Conservation (phyloP, 2,113 vertebrate genomes). For the Erinaceus europaeus region DNA sequence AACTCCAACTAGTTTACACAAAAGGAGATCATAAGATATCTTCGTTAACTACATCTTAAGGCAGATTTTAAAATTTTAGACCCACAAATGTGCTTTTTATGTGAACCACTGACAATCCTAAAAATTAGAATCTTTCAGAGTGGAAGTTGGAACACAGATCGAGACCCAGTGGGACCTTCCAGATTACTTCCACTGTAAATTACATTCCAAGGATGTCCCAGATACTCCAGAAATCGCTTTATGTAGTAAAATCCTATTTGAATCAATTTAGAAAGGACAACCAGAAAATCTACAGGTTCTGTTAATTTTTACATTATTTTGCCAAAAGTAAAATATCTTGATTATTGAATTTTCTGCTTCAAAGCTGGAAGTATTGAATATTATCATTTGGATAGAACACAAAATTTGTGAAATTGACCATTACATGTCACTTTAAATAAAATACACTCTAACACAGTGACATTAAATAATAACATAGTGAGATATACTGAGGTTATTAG, state of each 20-base stretch:
- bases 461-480: neutral
- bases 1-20: neutral
- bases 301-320: neutral
- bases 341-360: neutral
- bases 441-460: neutral
- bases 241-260: neutral
- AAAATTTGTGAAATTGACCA: neutral
- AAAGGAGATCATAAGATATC: neutral
- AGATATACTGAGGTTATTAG: neutral
- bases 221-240: neutral
- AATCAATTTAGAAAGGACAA: neutral
- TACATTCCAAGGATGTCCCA: neutral
- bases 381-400: neutral
- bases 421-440: neutral
- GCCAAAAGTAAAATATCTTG: neutral
- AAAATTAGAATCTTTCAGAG: neutral
- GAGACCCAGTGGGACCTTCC: neutral
- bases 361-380: neutral
- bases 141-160: neutral
- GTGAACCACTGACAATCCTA: neutral
- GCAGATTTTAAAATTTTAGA: neutral
- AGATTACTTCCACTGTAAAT: neutral
- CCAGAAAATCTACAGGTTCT: neutral
- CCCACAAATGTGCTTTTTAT: neutral
- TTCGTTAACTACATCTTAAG: neutral